Evolutionary conservation across 2,888 invertebrate species (phyloP).

Genomic region (Andrena chrysosceles): DNA sequence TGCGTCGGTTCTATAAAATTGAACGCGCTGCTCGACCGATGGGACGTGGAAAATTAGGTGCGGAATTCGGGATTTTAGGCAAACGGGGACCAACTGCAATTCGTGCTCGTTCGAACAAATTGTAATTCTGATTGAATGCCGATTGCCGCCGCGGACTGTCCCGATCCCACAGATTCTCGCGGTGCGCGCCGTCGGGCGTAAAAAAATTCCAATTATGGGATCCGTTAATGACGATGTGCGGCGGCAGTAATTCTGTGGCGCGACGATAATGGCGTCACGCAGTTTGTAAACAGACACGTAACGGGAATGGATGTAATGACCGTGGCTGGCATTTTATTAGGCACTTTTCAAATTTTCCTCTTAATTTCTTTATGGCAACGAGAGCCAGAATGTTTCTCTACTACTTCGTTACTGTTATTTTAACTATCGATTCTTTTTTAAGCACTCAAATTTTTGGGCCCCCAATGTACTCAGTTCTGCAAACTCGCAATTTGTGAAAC

Average conservation of each 20-base stretch:
- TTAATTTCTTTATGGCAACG: background rate
- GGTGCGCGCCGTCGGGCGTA: background rate
- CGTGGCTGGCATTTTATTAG: background rate
- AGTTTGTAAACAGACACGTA: background rate
- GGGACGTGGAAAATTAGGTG: constrained; percentile 33
- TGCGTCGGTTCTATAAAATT: constrained; percentile 26
- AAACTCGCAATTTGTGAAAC: too few relatives aligned
- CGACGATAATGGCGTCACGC: background rate
- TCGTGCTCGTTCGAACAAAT: constrained; percentile 21
- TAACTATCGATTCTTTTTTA: too few relatives aligned
- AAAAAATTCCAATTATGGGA: constrained; percentile 53
- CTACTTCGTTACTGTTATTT: too few relatives aligned
- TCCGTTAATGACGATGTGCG: constrained; percentile 30
- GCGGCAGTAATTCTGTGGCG: constrained; percentile 10
- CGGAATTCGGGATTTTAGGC: constrained; percentile 29
- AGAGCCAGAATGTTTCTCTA: too few relatives aligned
- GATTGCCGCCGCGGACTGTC: background rate
- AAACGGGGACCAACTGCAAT: constrained; percentile 11
- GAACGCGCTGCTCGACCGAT: background rate
- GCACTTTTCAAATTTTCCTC: background rate
- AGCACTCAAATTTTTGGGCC: too few relatives aligned
- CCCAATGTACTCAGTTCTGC: too few relatives aligned
- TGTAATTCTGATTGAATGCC: constrained; percentile 43
- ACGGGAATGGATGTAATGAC: background rate
- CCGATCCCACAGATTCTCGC: constrained; percentile 31